Conservation (phyloP, 92 coral and sea anemone genomes). For the Virgularia gustaviana region DNA sequence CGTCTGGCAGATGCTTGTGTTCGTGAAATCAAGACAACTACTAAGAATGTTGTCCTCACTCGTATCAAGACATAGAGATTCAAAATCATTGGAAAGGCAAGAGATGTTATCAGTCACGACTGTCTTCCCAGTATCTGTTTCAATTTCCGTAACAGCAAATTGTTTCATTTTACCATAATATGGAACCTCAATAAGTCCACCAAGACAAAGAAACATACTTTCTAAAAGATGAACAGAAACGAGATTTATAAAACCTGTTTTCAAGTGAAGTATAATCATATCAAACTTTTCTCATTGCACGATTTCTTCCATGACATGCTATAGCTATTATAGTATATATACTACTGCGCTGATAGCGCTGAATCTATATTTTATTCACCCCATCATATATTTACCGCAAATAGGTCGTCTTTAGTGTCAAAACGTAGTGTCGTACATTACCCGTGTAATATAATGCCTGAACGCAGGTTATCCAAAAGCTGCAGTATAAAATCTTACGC, state of each 20-base stretch:
- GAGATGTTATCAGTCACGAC: not conserved
- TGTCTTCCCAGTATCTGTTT: constrained; percentile 9
- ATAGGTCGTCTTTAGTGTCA: too few relatives aligned
- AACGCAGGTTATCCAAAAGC: too few relatives aligned
- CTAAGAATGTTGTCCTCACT: too few relatives aligned
- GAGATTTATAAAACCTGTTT: not conserved
- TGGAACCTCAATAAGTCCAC: constrained; percentile 59
- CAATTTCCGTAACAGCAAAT: constrained; percentile 45
- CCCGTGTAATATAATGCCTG: too few relatives aligned
- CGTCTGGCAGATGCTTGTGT: too few relatives aligned
- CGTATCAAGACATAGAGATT: constrained; percentile 4
- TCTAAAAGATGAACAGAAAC: constrained; percentile 44
- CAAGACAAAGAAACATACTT: constrained; percentile 53
- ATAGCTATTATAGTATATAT: not conserved
- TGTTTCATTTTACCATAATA: constrained; percentile 75
- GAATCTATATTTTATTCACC: not conserved
- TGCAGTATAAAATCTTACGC: too few relatives aligned
- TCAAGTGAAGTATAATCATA: not conserved
- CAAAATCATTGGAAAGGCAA: constrained; percentile 16
- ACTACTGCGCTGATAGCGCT: not conserved
- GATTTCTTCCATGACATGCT: not conserved
- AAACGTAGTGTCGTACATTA: too few relatives aligned
- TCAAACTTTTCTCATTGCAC: not conserved
- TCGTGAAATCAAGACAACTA: too few relatives aligned
- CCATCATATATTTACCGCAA: too few relatives aligned